Evolutionary conservation across 2,888 invertebrate genomes (phyloP).

Genomic region (Agriopis aurantiaria): DNA sequence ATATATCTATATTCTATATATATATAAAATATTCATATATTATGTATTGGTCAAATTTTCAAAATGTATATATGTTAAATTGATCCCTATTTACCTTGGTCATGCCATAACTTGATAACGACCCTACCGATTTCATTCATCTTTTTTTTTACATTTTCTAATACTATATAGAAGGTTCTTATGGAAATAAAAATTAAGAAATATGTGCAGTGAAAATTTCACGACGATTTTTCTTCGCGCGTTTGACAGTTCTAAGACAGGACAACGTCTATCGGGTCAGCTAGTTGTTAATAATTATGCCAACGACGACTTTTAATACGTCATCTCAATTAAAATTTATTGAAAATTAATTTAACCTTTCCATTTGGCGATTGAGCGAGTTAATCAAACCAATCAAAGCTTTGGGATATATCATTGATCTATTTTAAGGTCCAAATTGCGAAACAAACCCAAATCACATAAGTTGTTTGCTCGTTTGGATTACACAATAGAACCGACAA

Average conservation of each 20-base stretch:
- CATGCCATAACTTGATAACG: no score
- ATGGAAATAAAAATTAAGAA: no score
- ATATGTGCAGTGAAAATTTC: no score
- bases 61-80: no score
- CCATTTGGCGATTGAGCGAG: not conserved
- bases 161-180: no score
- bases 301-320: slow-evolving; percentile 1
- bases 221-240: no score
- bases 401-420: slow-evolving; percentile 48
- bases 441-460: slow-evolving; percentile 65
- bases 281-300: slow-evolving; percentile 3
- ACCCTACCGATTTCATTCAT: no score
- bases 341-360: slow-evolving; percentile 14
- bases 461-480: slow-evolving; percentile 65
- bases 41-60: no score
- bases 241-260: no score
- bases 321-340: slow-evolving; percentile 20
- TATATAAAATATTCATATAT: no score
- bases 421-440: slow-evolving; percentile 64
- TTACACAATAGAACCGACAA: slow-evolving; percentile 65
- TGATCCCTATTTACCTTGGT: no score
- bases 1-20: not conserved
- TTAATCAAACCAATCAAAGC: slow-evolving; percentile 23
- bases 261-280: not conserved
- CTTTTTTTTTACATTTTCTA: no score